Evolutionary conservation across 2,113 vertebrate species (phyloP).

Genomic region (Ammospiza nelsoni): DNA sequence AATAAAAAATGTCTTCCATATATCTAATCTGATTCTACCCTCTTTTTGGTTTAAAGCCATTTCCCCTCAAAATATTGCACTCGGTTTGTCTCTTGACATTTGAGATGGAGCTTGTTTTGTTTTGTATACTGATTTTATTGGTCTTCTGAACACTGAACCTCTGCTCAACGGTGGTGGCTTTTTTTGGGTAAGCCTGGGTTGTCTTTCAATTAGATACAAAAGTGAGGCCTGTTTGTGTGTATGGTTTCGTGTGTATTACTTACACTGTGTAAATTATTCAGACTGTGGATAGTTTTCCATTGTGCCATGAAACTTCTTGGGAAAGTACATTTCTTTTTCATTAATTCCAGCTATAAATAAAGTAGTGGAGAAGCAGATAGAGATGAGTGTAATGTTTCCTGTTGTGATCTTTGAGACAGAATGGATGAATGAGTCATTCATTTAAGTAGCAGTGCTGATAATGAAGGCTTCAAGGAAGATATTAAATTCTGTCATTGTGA

Average conservation of each 20-base stretch:
- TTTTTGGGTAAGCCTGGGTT: not conserved
- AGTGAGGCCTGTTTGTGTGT: fast-evolving
- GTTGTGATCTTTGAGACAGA: conserved; percentile 54
- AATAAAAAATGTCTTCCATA: not conserved
- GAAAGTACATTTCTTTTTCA: not conserved
- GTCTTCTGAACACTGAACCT: not conserved
- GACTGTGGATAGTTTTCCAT: not conserved
- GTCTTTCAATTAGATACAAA: not conserved
- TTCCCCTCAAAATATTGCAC: not conserved
- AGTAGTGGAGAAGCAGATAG: not conserved
- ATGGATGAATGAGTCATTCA: conserved; percentile 56
- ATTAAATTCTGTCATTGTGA: conserved; percentile 27
- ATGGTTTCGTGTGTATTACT: not conserved
- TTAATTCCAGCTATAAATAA: conserved; percentile 50
- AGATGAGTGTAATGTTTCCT: conserved; percentile 53
- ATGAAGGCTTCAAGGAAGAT: conserved; percentile 39
- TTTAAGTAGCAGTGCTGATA: conserved; percentile 14
- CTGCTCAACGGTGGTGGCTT: not conserved
- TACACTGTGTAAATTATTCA: not conserved
- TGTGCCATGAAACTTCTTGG: not conserved
- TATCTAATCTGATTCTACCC: not conserved
- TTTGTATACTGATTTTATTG: not conserved
- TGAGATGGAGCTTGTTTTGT: not conserved
- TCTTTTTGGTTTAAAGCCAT: not conserved
- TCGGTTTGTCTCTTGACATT: fast-evolving